Evolutionary conservation across 2,888 invertebrate genomes (phyloP).

Genomic region (Sesamia inferens): DNA sequence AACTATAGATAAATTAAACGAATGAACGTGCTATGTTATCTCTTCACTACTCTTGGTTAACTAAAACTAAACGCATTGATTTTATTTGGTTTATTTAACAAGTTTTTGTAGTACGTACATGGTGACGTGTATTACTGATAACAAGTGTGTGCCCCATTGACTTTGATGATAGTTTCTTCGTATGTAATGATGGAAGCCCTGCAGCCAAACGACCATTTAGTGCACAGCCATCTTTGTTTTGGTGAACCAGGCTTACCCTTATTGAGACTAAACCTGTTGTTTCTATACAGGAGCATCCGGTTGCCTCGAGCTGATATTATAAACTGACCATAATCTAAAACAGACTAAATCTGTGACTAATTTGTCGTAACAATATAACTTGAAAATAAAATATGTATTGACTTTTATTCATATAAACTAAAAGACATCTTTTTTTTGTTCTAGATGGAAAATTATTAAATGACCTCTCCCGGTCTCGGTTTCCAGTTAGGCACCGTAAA

Average conservation of each 20-base stretch:
- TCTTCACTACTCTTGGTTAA: neutral
- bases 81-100: neutral
- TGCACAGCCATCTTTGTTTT: conserved; percentile 71
- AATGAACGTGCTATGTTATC: neutral
- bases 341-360: neutral
- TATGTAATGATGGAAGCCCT: conserved; percentile 68
- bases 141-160: conserved; percentile 57
- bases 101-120: too few species aligned
- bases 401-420: neutral
- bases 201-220: conserved; percentile 65
- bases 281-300: conserved; percentile 66
- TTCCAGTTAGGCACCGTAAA: neutral
- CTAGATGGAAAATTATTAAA: too few species aligned
- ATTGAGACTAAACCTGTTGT: conserved; percentile 66
- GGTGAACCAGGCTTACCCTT: conserved; percentile 48
- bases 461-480: too few species aligned
- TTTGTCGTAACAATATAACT: neutral
- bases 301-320: conserved; percentile 66
- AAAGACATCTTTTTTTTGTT: neutral
- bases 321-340: conserved; percentile 61
- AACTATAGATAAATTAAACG: neutral
- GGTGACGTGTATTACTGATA: conserved; percentile 42
- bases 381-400: neutral
- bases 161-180: conserved; percentile 60
- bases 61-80: neutral